Evolutionary conservation across 1,140 invertebrate species (phyloP).

Genomic region (Caenorhabditis elegans): DNA sequence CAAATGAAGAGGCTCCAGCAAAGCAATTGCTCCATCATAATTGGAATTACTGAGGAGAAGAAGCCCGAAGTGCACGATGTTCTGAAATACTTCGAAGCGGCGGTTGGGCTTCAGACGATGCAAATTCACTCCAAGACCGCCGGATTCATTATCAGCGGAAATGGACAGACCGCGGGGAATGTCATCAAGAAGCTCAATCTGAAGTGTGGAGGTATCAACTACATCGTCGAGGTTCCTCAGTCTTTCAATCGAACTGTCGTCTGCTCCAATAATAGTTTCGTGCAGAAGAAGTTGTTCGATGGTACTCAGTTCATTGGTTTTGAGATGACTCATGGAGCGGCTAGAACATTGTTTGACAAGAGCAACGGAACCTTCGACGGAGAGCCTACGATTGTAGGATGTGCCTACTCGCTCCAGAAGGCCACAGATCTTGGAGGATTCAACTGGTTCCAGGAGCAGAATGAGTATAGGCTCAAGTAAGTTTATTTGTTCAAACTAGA

Average conservation of each 20-base stretch:
- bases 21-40: not conserved
- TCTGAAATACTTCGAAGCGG: not conserved
- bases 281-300: not conserved
- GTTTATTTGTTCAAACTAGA: not conserved
- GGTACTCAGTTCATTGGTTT: not conserved
- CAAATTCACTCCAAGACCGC: not conserved
- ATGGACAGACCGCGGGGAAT: not conserved
- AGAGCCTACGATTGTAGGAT: not conserved
- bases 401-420: not conserved
- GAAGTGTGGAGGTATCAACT: not conserved
- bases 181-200: not conserved
- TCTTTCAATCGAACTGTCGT: not conserved
- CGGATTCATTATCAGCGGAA: not conserved
- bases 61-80: no score
- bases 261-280: not conserved
- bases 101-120: not conserved
- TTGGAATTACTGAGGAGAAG: not conserved
- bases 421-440: not conserved
- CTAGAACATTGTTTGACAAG: not conserved
- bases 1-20: not conserved
- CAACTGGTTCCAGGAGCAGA: not conserved
- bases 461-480: not conserved
- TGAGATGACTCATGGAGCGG: not conserved
- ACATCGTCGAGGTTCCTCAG: not conserved
- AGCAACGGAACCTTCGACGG: not conserved